phyloP scores from a whole-genome alignment of 2,797 vertebrate species.

The Galago senegalensis region DNA sequence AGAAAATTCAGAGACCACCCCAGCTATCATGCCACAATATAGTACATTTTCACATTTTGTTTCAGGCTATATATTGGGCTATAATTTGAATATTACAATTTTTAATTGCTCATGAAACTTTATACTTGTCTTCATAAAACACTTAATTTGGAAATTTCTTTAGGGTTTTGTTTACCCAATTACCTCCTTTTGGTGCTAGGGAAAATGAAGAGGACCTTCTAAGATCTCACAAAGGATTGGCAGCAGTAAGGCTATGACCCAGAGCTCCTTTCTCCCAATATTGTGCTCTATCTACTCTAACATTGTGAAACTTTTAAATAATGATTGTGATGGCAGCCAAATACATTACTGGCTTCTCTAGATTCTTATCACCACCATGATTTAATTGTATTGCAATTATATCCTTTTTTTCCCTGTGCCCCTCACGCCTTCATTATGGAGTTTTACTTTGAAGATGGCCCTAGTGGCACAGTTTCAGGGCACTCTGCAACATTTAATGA shows the following conservation, averaged over 20 bases:
- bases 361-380: neutral
- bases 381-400: neutral
- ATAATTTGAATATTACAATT: conserved; percentile 18
- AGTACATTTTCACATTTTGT: neutral
- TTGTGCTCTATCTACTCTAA: conserved; percentile 7
- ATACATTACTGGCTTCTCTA: conserved; percentile 2
- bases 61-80: neutral
- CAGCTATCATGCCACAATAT: neutral
- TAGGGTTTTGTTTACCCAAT: neutral
- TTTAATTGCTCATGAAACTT: conserved; percentile 6
- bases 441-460: conserved; percentile 20
- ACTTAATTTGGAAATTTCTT: neutral
- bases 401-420: neutral
- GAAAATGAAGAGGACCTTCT: neutral
- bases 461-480: conserved; percentile 7
- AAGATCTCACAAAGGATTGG: neutral
- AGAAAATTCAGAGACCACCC: neutral
- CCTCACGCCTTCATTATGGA: neutral
- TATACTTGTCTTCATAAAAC: neutral
- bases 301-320: conserved; percentile 34
- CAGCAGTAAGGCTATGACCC: neutral
- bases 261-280: neutral
- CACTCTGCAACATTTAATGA: conserved; percentile 17
- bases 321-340: conserved; percentile 5
- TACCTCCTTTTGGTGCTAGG: neutral